Evolutionary conservation across 2,113 vertebrate genomes (phyloP).

Genomic region (Peucedramus taeniatus): DNA sequence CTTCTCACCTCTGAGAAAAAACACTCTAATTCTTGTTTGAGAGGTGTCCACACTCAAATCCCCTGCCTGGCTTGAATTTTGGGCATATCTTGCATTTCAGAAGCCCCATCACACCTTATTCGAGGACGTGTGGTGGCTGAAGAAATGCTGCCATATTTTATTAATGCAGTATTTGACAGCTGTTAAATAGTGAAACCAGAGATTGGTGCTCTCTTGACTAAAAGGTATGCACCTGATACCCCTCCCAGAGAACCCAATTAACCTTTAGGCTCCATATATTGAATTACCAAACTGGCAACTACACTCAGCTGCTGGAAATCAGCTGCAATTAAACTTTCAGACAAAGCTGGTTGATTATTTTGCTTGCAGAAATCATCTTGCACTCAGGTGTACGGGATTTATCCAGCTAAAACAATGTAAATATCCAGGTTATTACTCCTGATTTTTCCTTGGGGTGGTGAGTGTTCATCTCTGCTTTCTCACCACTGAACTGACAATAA

Average conservation of each 20-base stretch:
- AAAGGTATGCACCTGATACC: conserved; percentile 48
- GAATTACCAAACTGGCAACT: background rate
- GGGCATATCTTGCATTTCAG: background rate
- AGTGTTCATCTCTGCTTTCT: background rate
- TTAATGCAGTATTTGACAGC: conserved; percentile 66
- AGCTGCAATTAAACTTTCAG: background rate
- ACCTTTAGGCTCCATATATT: conserved; percentile 4
- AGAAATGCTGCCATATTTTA: conserved; percentile 47
- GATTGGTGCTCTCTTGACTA: conserved; percentile 21
- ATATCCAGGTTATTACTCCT: background rate
- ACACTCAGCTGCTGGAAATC: background rate
- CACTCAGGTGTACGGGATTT: background rate
- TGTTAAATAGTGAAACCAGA: conserved; percentile 68
- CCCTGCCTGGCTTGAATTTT: background rate
- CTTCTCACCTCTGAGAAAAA: background rate
- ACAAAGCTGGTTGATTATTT: background rate
- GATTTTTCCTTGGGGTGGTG: background rate
- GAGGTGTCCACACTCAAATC: background rate
- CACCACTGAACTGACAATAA: background rate
- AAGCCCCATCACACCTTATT: background rate
- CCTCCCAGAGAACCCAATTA: conserved; percentile 13
- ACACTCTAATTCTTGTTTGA: accelerated
- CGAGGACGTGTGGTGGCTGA: background rate
- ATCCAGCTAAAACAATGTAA: background rate
- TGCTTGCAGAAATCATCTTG: background rate